Evolutionary conservation across 2,113 vertebrate species (phyloP).

Genomic region (Salminus brasiliensis): DNA sequence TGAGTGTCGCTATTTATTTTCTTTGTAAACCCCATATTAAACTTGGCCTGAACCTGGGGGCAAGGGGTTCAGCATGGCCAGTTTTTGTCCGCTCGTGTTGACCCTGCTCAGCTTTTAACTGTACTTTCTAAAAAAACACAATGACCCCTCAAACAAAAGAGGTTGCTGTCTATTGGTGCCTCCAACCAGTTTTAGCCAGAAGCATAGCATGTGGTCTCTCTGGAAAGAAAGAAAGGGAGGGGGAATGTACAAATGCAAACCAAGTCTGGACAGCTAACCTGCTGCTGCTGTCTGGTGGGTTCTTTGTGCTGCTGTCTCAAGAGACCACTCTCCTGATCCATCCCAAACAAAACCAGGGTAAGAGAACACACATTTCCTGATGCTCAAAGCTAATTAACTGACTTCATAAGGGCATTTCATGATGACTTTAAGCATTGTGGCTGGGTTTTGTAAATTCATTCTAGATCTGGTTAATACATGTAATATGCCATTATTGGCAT

Average conservation of each 20-base stretch:
- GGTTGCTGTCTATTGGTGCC: constrained; percentile 11
- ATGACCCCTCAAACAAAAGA: constrained; percentile 25
- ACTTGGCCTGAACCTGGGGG: not conserved
- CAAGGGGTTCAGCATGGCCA: not conserved
- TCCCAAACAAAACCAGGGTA: constrained; percentile 6
- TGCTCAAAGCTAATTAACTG: not conserved
- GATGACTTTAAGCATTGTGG: not conserved
- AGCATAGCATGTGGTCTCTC: not conserved
- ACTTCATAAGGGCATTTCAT: not conserved
- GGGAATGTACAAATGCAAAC: not conserved
- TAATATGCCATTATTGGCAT: too few relatives aligned
- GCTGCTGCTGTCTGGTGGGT: not conserved
- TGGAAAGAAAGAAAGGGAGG: not conserved
- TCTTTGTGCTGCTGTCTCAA: constrained; percentile 2
- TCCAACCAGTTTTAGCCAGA: constrained; percentile 9
- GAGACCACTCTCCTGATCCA: not conserved
- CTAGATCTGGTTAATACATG: not conserved
- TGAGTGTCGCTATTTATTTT: too few relatives aligned
- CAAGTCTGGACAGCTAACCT: not conserved
- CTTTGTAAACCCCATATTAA: not conserved
- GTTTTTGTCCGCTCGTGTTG: not conserved
- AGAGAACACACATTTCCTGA: not conserved
- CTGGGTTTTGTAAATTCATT: not conserved
- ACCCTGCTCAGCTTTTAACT: constrained; percentile 27
- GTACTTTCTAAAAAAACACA: constrained; percentile 21